These are phyloP conservation scores for Taxidea taxus DNA, from an alignment of 2,113 vertebrate species.

Conservation along the genomic window DNA sequence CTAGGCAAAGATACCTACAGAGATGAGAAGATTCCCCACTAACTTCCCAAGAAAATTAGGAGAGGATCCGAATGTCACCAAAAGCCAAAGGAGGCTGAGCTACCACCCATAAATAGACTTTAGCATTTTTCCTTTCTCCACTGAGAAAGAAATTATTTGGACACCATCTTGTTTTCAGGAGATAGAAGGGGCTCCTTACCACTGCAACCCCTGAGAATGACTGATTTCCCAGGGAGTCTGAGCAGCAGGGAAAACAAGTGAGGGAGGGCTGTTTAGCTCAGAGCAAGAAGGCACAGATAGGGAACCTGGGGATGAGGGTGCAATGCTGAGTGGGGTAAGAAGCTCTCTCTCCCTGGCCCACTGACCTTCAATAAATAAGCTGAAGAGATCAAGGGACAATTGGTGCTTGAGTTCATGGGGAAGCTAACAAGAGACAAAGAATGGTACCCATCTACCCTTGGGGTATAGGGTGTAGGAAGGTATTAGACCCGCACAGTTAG, in stretches of 20 bases:
- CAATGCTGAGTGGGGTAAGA: not conserved
- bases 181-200: not conserved
- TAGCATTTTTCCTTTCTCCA: not conserved
- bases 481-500: not conserved
- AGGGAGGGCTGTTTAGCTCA: not conserved
- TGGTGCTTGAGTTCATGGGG: not conserved
- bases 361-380: not conserved
- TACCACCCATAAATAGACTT: not conserved
- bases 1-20: not conserved
- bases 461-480: not conserved
- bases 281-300: not conserved
- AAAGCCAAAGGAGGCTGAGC: not conserved
- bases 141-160: not conserved
- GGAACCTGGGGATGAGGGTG: too few species aligned
- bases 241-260: not conserved
- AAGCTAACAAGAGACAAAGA: not conserved
- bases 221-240: not conserved
- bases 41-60: not conserved
- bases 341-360: not conserved
- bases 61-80: not conserved
- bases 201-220: not conserved
- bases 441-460: not conserved
- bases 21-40: not conserved
- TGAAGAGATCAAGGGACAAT: not conserved
- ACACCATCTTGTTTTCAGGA: not conserved